Percentiles rank a stretch among this genome's conserved stretches.
Conservation (phyloP, 2,797 vertebrate species). For the Lagocephalus sceleratus region DNA sequence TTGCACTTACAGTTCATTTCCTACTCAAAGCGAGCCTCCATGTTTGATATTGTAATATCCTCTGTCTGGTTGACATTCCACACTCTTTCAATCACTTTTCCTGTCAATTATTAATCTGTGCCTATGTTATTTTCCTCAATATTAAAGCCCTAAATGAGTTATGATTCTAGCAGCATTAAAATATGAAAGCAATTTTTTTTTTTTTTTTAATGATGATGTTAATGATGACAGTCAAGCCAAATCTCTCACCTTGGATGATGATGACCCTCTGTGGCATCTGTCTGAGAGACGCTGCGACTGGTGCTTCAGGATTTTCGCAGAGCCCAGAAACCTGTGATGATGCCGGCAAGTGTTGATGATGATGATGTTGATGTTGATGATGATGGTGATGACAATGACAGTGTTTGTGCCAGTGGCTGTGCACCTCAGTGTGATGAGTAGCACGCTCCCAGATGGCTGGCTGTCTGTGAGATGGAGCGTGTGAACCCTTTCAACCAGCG, state of each 20-base stretch:
- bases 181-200: too few relatives aligned
- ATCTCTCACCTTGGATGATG: conserved; percentile 33
- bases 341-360: conserved; percentile 45
- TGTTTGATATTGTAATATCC: too few relatives aligned
- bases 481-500: conserved; percentile 50
- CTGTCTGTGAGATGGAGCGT: conserved; percentile 48
- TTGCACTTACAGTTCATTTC: too few relatives aligned
- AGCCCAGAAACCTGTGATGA: conserved; percentile 48
- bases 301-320: conserved; percentile 40
- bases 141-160: too few relatives aligned
- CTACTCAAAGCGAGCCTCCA: too few relatives aligned
- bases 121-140: too few relatives aligned
- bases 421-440: conserved; percentile 56
- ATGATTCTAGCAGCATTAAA: too few relatives aligned
- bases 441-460: conserved; percentile 69
- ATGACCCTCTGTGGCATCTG: conserved; percentile 43
- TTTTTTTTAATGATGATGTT: background rate
- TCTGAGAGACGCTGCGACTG: conserved; percentile 24
- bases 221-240: conserved; percentile 11
- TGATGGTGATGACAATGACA: conserved; percentile 29
- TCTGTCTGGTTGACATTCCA: too few relatives aligned
- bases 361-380: conserved; percentile 35
- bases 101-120: too few relatives aligned
- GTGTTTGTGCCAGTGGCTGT: conserved; percentile 49
- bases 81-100: too few relatives aligned